These are phyloP conservation scores for Palythoa heliodiscus DNA, from an alignment of 92 coral and sea anemone species.

Conservation along the genomic window DNA sequence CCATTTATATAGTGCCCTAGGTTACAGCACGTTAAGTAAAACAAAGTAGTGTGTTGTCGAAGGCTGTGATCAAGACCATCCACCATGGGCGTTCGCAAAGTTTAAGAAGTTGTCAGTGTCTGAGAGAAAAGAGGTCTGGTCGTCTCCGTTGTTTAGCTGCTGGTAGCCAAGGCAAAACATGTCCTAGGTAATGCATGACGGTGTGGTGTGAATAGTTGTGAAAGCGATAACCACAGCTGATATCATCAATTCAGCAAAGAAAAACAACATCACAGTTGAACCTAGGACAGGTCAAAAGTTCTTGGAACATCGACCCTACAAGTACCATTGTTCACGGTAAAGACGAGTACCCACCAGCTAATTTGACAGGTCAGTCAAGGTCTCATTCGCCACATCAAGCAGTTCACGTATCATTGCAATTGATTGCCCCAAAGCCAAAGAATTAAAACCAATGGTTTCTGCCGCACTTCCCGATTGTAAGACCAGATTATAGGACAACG, in stretches of 20 bases:
- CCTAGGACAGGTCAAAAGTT: neutral
- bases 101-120: conserved; percentile 44
- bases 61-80: too few relatives aligned
- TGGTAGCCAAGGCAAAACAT: conserved; percentile 38
- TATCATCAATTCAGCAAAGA: conserved; percentile 24
- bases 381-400: conserved; percentile 14
- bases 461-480: conserved; percentile 44
- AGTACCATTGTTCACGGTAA: neutral
- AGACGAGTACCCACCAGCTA: neutral
- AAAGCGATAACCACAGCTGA: conserved; percentile 49
- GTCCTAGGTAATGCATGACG: conserved; percentile 37
- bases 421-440: neutral
- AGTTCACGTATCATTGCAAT: conserved; percentile 39
- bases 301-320: too few relatives aligned
- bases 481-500: conserved; percentile 32
- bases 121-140: conserved; percentile 43
- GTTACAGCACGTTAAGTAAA: too few relatives aligned
- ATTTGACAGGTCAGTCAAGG: conserved; percentile 21
- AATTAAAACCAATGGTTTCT: conserved; percentile 42
- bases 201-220: conserved; percentile 5
- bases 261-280: neutral
- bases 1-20: too few relatives aligned
- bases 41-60: too few relatives aligned
- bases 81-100: conserved; percentile 25
- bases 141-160: conserved; percentile 44